Percentiles rank a stretch among this genome's conserved stretches.
These are phyloP conservation scores for Vannuccia rotundouncinata DNA, from an alignment of 2,888 invertebrate genomes.

Conservation along the genomic window DNA sequence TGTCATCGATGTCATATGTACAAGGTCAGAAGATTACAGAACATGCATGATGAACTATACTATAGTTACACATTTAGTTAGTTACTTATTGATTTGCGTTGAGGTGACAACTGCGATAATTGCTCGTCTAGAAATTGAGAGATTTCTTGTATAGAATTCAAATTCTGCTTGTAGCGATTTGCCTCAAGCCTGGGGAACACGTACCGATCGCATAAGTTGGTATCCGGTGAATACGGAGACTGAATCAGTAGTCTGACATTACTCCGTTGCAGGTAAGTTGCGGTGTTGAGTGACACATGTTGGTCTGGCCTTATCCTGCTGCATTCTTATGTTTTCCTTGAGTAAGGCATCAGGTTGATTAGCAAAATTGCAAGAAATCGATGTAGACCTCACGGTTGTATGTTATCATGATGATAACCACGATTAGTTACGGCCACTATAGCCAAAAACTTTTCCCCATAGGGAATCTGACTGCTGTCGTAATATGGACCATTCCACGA, in stretches of 20 bases:
- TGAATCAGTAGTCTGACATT: slow-evolving; percentile 26
- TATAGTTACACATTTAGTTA: slow-evolving; percentile 18
- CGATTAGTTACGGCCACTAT: slow-evolving; percentile 15
- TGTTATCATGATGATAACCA: slow-evolving; percentile 23
- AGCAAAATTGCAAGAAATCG: slow-evolving; percentile 20
- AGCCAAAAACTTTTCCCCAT: slow-evolving; percentile 4
- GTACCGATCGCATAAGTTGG: slow-evolving; percentile 22
- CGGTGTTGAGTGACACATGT: slow-evolving; percentile 10
- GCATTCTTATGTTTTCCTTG: slow-evolving; percentile 23
- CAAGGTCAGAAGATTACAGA: slow-evolving; percentile 5
- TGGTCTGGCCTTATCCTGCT: slow-evolving; percentile 15
- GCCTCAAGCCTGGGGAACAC: slow-evolving; percentile 23
- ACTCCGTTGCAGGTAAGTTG: slow-evolving; percentile 21
- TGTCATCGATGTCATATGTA: too few species aligned
- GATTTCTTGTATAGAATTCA: slow-evolving; percentile 26
- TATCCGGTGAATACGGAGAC: slow-evolving; percentile 20
- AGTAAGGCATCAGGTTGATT: slow-evolving; percentile 22
- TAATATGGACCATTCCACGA: slow-evolving; percentile 23
- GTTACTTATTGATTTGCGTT: slow-evolving; percentile 9
- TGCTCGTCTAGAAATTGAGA: slow-evolving; percentile 26
- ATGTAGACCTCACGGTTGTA: neutral
- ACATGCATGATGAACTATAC: slow-evolving; percentile 2
- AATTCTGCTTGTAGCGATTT: slow-evolving; percentile 21
- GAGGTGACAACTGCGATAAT: slow-evolving; percentile 18
- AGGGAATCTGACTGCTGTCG: slow-evolving; percentile 1